Evolutionary conservation across 2,797 vertebrate species (phyloP).

Genomic region (Pseudopleuronectes americanus): DNA sequence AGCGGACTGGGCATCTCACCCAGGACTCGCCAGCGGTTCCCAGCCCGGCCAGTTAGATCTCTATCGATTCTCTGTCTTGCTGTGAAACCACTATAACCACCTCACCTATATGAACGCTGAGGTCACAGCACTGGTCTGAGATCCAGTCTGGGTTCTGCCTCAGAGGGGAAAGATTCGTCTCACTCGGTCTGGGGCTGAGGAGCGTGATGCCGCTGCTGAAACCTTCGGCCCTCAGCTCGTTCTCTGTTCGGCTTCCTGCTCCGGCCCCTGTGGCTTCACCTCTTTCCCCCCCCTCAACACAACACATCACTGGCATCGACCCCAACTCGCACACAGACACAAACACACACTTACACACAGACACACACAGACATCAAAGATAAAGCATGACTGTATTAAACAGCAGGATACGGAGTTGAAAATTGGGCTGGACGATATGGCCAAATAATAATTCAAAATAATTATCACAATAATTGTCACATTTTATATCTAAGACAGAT

Average conservation of each 20-base stretch:
- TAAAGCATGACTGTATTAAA: neutral
- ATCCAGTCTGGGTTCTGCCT: constrained; percentile 32
- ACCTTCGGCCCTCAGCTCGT: neutral
- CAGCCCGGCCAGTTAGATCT: constrained; percentile 66
- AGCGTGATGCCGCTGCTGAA: constrained; percentile 2
- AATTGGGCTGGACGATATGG: too few species aligned
- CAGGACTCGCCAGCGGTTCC: constrained; percentile 54
- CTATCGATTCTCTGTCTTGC: constrained; percentile 74
- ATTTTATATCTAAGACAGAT: too few species aligned
- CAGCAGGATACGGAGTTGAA: neutral
- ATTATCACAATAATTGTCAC: too few species aligned
- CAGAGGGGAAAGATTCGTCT: neutral
- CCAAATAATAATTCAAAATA: too few species aligned
- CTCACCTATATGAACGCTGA: constrained; percentile 60
- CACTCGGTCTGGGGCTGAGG: constrained; percentile 1
- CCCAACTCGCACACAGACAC: neutral
- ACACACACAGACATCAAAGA: too few species aligned
- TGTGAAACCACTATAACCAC: constrained; percentile 68
- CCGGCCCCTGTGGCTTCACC: neutral
- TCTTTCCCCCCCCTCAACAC: neutral
- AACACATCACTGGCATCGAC: neutral
- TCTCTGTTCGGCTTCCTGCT: constrained; percentile 3
- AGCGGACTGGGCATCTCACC: constrained; percentile 53
- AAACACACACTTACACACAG: neutral
- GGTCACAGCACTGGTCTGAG: constrained; percentile 38